phyloP scores from a whole-genome alignment of 2,888 invertebrate species.

The Rhabditoides inermis region DNA sequence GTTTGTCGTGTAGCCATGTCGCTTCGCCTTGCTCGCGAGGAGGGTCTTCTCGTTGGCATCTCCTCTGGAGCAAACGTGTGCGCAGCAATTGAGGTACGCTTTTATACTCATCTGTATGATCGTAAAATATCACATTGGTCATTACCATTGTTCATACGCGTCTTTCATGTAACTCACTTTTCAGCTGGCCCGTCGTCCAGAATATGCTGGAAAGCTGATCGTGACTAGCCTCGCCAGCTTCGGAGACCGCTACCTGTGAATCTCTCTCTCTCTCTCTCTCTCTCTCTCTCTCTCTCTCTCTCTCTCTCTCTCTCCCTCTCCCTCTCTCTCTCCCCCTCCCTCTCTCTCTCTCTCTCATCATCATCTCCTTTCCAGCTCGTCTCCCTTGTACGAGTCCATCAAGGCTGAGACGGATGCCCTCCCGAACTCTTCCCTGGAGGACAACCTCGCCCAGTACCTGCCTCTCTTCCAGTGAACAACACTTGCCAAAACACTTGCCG shows the following conservation, averaged over 20 bases:
- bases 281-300: not conserved
- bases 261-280: not conserved
- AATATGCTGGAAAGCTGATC: conserved; percentile 32
- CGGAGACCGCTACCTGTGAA: conserved; percentile 32
- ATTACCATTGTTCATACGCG: too few relatives aligned
- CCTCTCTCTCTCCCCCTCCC: not conserved
- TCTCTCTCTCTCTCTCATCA: not conserved
- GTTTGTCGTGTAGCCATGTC: conserved; percentile 18
- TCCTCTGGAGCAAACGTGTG: conserved; percentile 32
- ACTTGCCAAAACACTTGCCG: too few relatives aligned
- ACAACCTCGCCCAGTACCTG: too few relatives aligned
- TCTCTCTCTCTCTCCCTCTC: not conserved
- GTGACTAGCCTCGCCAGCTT: conserved; percentile 32
- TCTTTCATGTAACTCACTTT: too few relatives aligned
- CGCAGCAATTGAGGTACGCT: conserved; percentile 23
- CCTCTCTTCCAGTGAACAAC: too few relatives aligned
- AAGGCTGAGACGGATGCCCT: too few relatives aligned
- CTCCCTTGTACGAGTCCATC: too few relatives aligned
- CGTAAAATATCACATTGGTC: too few relatives aligned
- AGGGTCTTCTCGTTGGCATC: conserved; percentile 30
- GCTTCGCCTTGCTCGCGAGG: conserved; percentile 22
- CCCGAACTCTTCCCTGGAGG: too few relatives aligned
- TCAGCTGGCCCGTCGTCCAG: conserved; percentile 21
- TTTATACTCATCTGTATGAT: too few relatives aligned
- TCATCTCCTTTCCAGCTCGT: not conserved